Evolutionary conservation across 2,888 invertebrate genomes (phyloP), one percentile per base, ranked within the genome.

Genomic region (Drosophila dives): DNA sequence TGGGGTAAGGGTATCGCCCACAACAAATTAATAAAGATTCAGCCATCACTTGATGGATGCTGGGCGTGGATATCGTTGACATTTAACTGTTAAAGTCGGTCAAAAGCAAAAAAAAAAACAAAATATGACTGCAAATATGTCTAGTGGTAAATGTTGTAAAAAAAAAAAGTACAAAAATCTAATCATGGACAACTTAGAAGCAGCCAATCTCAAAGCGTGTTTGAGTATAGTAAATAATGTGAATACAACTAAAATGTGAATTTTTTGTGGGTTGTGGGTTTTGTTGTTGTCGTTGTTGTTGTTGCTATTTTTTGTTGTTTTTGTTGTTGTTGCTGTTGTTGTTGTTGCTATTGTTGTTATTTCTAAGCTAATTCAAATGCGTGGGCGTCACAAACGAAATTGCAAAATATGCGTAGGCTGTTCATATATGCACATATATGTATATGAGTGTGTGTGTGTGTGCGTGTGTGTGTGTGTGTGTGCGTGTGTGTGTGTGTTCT

Each of bases 331-430:
- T 20, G 20, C 2, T 45, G 11, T 1, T 15, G 51, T 34, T 23
- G 83, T 49, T 66, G 71, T 40, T 67, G 60, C 4, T n/a, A 40
- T 59, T 40, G n/a, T 53, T 53, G 64, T 60, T 83, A 74, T 89
- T 89, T 89, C 88, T 90, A 90, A 85, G 85, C 89, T 89, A 89
- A 75, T 81, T 72, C 71, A 66, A 73, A 89, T 75, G 86, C 88
- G 86, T 90, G 89, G 86, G 86, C 82, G 90, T 79, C 71, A 74
- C 83, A 86, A 90, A 86, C 90, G 90, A 86, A 90, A 90, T 90
- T 90, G 91, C 86, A 75, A 87, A 90, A 87, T 90, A 90, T 87
- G 91, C 89, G 86, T 87, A 82, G 86, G 86, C 69, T 60, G 83
- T 36, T 32, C 53, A 55, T 32, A 32, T 29, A 34, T 2, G 36